Evolutionary conservation across 2,113 vertebrate species (phyloP).

Genomic region (Nycticorax nycticorax): DNA sequence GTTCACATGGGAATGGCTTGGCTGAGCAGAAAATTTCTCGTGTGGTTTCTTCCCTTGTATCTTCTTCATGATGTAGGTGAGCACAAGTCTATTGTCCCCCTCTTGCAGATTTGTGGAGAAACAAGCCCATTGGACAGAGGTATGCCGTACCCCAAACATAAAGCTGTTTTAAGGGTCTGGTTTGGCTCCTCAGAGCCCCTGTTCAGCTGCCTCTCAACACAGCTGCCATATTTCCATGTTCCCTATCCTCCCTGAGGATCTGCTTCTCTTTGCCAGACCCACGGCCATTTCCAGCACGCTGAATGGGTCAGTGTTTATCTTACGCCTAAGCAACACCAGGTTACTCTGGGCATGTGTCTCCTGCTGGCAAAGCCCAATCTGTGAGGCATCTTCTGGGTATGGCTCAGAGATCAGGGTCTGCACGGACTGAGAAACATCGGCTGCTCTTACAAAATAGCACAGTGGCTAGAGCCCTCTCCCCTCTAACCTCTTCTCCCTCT

Average conservation of each 20-base stretch:
- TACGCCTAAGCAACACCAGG: neutral
- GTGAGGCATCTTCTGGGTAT: neutral
- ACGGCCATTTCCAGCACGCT: neutral
- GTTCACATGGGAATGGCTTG: neutral
- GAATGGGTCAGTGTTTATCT: neutral
- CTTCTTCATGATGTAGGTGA: neutral
- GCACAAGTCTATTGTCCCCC: neutral
- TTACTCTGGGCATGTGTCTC: neutral
- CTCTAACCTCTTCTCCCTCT: neutral
- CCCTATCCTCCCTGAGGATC: neutral
- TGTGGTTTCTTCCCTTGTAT: neutral
- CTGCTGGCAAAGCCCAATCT: neutral
- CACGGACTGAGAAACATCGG: neutral
- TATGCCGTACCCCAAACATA: neutral
- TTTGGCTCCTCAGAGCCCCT: neutral
- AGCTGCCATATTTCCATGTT: neutral
- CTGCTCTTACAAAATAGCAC: neutral
- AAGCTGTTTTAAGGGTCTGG: neutral
- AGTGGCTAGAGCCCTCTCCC: neutral
- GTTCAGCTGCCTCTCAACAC: neutral
- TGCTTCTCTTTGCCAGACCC: neutral
- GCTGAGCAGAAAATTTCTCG: neutral
- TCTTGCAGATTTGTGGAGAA: neutral
- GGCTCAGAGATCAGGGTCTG: neutral
- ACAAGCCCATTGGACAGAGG: neutral